A percentile compares a stretch with the other conserved stretches of the same genome.
Conservation (phyloP, 2,797 vertebrate species). For the Manis crassicaudata region DNA sequence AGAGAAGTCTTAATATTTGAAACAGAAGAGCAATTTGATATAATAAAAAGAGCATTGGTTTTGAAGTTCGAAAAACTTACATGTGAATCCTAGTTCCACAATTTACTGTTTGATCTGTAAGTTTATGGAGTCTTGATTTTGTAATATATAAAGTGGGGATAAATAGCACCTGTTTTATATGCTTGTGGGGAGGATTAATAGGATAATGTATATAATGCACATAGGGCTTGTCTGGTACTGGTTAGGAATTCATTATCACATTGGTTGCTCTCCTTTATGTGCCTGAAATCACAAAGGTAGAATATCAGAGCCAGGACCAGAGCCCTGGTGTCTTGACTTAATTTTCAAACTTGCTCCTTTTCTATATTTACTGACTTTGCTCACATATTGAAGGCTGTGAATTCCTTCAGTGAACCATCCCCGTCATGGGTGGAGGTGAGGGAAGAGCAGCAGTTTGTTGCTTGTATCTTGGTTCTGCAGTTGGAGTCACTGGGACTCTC, state of each 20-base stretch:
- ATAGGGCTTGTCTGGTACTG: background rate
- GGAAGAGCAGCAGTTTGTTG: background rate
- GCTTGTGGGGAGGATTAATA: background rate
- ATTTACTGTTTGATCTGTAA: background rate
- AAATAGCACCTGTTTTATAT: background rate
- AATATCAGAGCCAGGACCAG: background rate
- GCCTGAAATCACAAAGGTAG: background rate
- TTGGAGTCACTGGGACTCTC: background rate
- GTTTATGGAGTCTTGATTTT: background rate
- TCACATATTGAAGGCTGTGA: background rate
- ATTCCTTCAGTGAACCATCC: background rate
- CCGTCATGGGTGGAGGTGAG: fast-evolving
- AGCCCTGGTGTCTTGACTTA: background rate
- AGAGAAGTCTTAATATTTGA: background rate
- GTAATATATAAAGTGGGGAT: background rate
- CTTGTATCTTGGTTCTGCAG: background rate
- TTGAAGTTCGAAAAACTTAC: background rate
- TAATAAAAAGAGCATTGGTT: background rate
- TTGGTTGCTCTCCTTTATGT: background rate
- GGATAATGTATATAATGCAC: too few relatives aligned
- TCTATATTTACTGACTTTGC: background rate
- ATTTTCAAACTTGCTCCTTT: background rate
- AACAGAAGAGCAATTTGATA: background rate
- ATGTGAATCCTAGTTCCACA: background rate
- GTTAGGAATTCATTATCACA: background rate